A percentile compares a stretch with the other conserved stretches of the same genome.
Conservation (phyloP, 2,888 invertebrate species). For the Platycheirus rosarum region DNA sequence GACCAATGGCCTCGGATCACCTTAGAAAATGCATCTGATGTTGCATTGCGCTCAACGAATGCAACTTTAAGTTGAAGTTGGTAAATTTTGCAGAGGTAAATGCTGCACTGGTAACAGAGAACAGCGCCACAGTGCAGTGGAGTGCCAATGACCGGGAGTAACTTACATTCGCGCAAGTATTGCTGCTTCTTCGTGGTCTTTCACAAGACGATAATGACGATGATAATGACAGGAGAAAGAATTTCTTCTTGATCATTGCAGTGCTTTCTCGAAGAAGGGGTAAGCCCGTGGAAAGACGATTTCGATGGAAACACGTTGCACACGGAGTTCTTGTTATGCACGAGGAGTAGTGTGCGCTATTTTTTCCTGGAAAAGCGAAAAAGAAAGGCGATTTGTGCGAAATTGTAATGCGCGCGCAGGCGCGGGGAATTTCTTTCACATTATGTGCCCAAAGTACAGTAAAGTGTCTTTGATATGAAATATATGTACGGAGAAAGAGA, state of each 20-base stretch:
- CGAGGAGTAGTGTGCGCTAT: constrained; percentile 72
- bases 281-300: constrained; percentile 35
- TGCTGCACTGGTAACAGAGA: constrained; percentile 32
- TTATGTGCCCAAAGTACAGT: constrained; percentile 72
- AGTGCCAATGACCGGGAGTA: constrained; percentile 82
- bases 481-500: constrained; percentile 47
- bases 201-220: constrained; percentile 51
- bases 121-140: constrained; percentile 23
- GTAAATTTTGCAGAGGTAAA: constrained; percentile 53
- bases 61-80: constrained; percentile 36
- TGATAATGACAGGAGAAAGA: constrained; percentile 71
- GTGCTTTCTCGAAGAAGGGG: constrained; percentile 59
- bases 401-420: constrained; percentile 27
- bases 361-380: constrained; percentile 74
- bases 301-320: constrained; percentile 71
- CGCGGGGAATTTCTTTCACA: constrained; percentile 31
- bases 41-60: constrained; percentile 69
- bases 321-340: constrained; percentile 64
- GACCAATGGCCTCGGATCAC: constrained; percentile 81
- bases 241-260: constrained; percentile 61
- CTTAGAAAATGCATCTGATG: constrained; percentile 79
- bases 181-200: constrained; percentile 61
- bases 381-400: constrained; percentile 69
- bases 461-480: constrained; percentile 70
- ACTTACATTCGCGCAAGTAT: constrained; percentile 81